Percentiles rank a stretch among this genome's conserved stretches.
These are phyloP conservation scores for Stichopus horrens DNA, from an alignment of 53 echinoderm and acorn worm species.

Conservation along the genomic window DNA sequence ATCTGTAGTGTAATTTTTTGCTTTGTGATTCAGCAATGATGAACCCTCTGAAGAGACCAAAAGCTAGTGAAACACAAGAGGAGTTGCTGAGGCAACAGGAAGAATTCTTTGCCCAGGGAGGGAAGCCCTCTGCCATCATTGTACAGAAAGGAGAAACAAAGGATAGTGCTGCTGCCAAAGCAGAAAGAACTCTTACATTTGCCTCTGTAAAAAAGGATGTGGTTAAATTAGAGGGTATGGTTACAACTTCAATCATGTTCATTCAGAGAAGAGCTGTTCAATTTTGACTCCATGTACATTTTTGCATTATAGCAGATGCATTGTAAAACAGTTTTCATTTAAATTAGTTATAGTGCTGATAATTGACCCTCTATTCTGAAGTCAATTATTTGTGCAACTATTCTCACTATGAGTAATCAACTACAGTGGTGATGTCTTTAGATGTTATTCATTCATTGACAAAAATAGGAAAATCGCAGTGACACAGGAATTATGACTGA, in stretches of 20 bases:
- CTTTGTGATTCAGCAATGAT: neutral
- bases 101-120: slow-evolving; percentile 69
- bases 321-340: too few relatives aligned
- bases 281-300: neutral
- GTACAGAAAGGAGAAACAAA: slow-evolving; percentile 83
- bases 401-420: too few relatives aligned
- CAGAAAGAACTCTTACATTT: slow-evolving; percentile 14
- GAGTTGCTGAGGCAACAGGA: slow-evolving; percentile 84
- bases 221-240: slow-evolving; percentile 72
- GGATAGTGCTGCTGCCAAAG: slow-evolving; percentile 43
- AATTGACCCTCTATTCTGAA: too few relatives aligned
- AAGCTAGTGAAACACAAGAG: slow-evolving; percentile 83
- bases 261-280: too few relatives aligned
- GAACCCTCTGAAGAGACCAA: slow-evolving; percentile 60
- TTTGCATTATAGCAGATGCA: neutral
- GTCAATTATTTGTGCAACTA: too few relatives aligned
- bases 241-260: too few relatives aligned
- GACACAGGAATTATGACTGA: too few relatives aligned
- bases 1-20: neutral
- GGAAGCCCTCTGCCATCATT: slow-evolving; percentile 56
- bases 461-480: too few relatives aligned
- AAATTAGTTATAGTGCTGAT: too few relatives aligned
- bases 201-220: slow-evolving; percentile 72
- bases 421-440: too few relatives aligned
- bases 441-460: too few relatives aligned